These are phyloP conservation scores for Drosophila chauvacae DNA, from an alignment of 1,140 invertebrate genomes.

Conservation along the genomic window DNA sequence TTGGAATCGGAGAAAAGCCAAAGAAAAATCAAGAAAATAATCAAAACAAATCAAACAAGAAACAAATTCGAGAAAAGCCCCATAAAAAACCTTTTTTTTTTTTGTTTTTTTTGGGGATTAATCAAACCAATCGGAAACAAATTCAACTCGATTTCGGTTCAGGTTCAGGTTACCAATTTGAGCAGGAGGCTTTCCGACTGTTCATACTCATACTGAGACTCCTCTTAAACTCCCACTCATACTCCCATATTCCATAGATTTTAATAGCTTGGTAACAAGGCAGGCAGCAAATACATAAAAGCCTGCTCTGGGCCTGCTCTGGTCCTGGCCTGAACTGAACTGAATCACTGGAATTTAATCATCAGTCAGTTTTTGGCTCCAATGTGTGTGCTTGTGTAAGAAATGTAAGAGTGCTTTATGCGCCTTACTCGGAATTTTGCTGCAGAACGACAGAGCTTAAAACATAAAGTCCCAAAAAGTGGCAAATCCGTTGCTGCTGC, in stretches of 20 bases:
- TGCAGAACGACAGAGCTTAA: slow-evolving; percentile 40
- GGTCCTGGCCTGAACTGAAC: slow-evolving; percentile 52
- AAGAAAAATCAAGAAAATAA: background rate
- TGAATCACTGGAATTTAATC: slow-evolving; percentile 77
- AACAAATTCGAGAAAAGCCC: background rate
- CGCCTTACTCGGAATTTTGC: slow-evolving; percentile 58
- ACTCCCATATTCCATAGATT: slow-evolving; percentile 4
- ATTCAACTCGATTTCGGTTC: slow-evolving; percentile 22
- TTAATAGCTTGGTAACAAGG: slow-evolving; percentile 18
- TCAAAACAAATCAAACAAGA: background rate
- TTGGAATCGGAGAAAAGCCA: background rate
- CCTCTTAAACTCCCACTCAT: background rate
- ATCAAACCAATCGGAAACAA: slow-evolving; percentile 41
- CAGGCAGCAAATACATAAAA: background rate
- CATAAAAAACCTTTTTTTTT: background rate
- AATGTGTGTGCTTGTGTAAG: slow-evolving; percentile 6
- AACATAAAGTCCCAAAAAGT: slow-evolving; percentile 34
- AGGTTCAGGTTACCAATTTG: slow-evolving; percentile 1
- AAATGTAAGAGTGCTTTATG: slow-evolving; percentile 46
- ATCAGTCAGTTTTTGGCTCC: slow-evolving; percentile 38
- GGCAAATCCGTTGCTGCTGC: slow-evolving; percentile 24
- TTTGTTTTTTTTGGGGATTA: slow-evolving; percentile 10
- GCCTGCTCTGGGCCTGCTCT: background rate
- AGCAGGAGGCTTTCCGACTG: background rate
- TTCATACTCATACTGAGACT: too few relatives aligned